A percentile compares a stretch with the other conserved stretches of the same genome.
phyloP scores from a whole-genome alignment of 2,888 invertebrate species.

The Brenthis hecate region DNA sequence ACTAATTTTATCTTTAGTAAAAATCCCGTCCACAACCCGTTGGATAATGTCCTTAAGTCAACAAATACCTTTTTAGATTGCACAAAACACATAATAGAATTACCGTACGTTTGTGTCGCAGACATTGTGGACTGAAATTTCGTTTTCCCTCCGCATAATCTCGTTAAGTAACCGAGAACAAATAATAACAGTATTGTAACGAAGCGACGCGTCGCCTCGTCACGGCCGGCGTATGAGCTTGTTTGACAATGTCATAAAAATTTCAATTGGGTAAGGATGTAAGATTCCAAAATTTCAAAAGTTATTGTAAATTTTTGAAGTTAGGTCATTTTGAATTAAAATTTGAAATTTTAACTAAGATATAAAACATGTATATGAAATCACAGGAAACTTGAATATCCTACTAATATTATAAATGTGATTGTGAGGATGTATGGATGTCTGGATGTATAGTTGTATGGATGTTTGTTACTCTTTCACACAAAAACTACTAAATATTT shows the following conservation, averaged over 20 bases:
- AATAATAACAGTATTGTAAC: constrained; percentile 40
- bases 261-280: neutral
- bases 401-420: no score
- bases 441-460: no score
- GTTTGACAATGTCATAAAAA: constrained; percentile 15
- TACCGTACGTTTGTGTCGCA: constrained; percentile 19
- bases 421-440: no score
- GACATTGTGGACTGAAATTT: constrained; percentile 21
- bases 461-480: no score
- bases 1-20: no score
- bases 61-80: constrained; percentile 3
- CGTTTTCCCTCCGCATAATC: constrained; percentile 29
- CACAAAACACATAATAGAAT: constrained; percentile 25
- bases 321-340: neutral
- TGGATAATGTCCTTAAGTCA: neutral
- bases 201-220: constrained; percentile 34
- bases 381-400: no score
- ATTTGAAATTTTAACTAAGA: no score
- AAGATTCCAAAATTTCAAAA: neutral
- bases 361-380: no score
- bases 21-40: no score
- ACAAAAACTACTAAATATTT: no score
- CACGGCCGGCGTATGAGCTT: constrained; percentile 21
- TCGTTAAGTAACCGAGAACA: constrained; percentile 35
- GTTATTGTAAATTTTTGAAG: neutral